These are phyloP conservation scores for Amazona ochrocephala DNA, from an alignment of 2,797 vertebrate genomes.

Conservation along the genomic window DNA sequence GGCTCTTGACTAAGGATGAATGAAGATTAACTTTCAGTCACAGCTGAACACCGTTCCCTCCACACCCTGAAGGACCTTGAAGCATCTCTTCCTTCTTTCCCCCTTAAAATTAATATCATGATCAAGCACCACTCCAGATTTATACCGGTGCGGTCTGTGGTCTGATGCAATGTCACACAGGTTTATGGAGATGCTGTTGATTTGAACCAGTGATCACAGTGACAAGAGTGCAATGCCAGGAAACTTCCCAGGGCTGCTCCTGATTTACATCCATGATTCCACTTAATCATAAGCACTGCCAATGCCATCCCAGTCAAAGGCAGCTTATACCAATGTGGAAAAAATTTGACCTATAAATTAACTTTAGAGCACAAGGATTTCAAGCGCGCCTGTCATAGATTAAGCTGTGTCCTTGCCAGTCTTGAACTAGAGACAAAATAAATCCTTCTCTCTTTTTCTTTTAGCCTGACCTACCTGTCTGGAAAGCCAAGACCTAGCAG, in stretches of 20 bases:
- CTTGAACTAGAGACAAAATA: not conserved
- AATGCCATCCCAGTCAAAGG: not conserved
- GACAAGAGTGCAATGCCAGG: not conserved
- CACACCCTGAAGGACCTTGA: not conserved
- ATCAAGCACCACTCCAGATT: not conserved
- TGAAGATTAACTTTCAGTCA: not conserved
- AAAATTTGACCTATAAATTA: not conserved
- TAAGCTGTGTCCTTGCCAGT: slow-evolving; percentile 19
- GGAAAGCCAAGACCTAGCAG: not conserved
- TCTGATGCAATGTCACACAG: not conserved
- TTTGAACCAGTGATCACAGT: not conserved
- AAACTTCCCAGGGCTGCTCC: not conserved
- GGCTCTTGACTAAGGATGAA: not conserved
- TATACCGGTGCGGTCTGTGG: fast-evolving
- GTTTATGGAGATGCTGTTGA: not conserved
- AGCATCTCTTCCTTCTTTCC: not conserved
- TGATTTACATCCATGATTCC: not conserved
- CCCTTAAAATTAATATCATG: not conserved
- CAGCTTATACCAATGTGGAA: not conserved
- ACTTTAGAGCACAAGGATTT: not conserved
- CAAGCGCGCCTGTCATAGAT: not conserved
- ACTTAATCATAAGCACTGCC: not conserved
- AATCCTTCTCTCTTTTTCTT: not conserved
- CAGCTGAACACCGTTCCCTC: not conserved
- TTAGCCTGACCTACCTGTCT: not conserved